Evolutionary conservation across 2,113 vertebrate species (phyloP).

Genomic region (Semicossyphus pulcher): DNA sequence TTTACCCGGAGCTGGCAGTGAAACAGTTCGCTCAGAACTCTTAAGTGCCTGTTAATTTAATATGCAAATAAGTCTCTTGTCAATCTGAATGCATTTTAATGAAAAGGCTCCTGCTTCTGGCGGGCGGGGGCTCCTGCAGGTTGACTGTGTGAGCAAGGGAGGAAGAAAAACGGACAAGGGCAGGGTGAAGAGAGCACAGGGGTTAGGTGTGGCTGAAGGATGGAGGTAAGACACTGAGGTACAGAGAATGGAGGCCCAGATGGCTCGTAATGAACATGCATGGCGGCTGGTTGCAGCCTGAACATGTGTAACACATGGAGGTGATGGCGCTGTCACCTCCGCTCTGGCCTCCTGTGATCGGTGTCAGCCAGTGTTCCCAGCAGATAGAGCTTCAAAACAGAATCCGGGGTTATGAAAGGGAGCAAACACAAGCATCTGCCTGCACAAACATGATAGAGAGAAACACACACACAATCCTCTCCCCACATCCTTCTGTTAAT

Average conservation of each 20-base stretch:
- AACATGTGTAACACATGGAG: slow-evolving; percentile 27
- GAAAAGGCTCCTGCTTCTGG: slow-evolving; percentile 68
- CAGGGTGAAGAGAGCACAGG: slow-evolving; percentile 9
- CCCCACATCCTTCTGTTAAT: slow-evolving; percentile 49
- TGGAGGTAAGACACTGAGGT: neutral
- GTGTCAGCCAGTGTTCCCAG: slow-evolving; percentile 16
- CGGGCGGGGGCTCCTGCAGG: slow-evolving; percentile 13
- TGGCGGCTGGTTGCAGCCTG: neutral
- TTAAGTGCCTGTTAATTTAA: slow-evolving; percentile 83
- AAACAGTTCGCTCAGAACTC: slow-evolving; percentile 69
- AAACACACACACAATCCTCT: slow-evolving; percentile 18
- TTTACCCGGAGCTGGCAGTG: slow-evolving; percentile 60
- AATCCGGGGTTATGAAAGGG: slow-evolving; percentile 23
- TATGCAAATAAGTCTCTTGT: slow-evolving; percentile 83
- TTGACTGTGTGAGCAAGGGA: slow-evolving; percentile 1
- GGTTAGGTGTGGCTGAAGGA: slow-evolving; percentile 4
- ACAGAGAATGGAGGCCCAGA: slow-evolving; percentile 21
- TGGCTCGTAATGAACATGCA: neutral
- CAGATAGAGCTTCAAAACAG: slow-evolving; percentile 32
- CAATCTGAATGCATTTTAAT: slow-evolving; percentile 79
- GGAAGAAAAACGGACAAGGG: neutral
- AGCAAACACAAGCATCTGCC: slow-evolving; percentile 36
- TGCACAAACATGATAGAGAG: slow-evolving; percentile 42
- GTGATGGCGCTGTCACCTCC: slow-evolving; percentile 17
- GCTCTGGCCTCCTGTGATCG: slow-evolving; percentile 27